Evolutionary conservation across 2,113 vertebrate genomes (phyloP).

Genomic region (cat (Felis catus)): F.catus_Fca126_mat1.0 CM031427.1:31074001-31074500

Average conservation of each 20-base stretch:
- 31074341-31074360: background rate
- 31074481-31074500: background rate
- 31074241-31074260: background rate
- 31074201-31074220: background rate
- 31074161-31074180: background rate
- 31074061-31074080: background rate
- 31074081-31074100: background rate
- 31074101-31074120: too few species aligned
- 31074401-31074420: background rate
- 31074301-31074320: background rate
- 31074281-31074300: constrained; percentile 38
- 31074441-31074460: background rate
- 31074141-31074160: background rate
- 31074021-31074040: background rate
- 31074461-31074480: background rate
- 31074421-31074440: background rate
- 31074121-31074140: background rate
- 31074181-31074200: background rate
- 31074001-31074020: background rate
- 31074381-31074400: background rate
- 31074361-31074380: background rate
- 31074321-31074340: background rate
- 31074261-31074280: constrained; percentile 16
- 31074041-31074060: background rate
- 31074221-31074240: background rate